Evolutionary conservation across 2,797 vertebrate genomes (phyloP), one percentile per base, ranked within the genome.

Genomic region (Mallotus villosus): DNA sequence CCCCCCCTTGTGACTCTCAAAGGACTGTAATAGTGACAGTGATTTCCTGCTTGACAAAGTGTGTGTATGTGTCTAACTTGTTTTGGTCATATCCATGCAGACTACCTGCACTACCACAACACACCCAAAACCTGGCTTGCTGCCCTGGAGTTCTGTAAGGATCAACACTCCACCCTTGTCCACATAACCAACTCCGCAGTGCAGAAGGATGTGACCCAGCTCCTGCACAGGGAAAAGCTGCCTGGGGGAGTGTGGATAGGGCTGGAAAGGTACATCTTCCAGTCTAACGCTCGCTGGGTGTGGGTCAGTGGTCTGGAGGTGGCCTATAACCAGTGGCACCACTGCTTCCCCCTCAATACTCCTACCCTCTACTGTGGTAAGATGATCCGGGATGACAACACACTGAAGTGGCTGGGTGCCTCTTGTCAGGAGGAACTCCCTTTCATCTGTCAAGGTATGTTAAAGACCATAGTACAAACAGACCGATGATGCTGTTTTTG

Each of bases 1-100:
- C 0, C 27, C 27, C 4, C 27, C 4, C 27, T 29, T 12, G 27
- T 63, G 25, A 63, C 14, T 63, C 3, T 32, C 29, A 37, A 17
- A 14, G 27, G 14, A 4, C 21, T 51, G 5, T 55, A 49, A n/a
- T 49, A n/a, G 16, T 32, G 46, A 53, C 8, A 51, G 4, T 62
- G 58, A 49, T 25, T 55, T 25, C 29, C 22, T 62, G 37, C 57
- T 5, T 46, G 53, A 9, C 1, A 58, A 17, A 0, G 12, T 21
- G 9, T 21, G 9, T 29, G 32, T 21, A 3, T 17, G 14, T 32
- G 17, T 63, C 14, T 57, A 11, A 8, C 22, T 55, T 71, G 6
- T 25, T 25, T 8, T 24, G n/a, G 53, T 69, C 67, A 41, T 71
- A 41, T 62, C 25, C 65, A 67, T 53, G 46, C 24, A 67, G 65